Base-by-base conservation (phyloP, 2,888 invertebrate species). In the Orthosia gracilis region DNA sequence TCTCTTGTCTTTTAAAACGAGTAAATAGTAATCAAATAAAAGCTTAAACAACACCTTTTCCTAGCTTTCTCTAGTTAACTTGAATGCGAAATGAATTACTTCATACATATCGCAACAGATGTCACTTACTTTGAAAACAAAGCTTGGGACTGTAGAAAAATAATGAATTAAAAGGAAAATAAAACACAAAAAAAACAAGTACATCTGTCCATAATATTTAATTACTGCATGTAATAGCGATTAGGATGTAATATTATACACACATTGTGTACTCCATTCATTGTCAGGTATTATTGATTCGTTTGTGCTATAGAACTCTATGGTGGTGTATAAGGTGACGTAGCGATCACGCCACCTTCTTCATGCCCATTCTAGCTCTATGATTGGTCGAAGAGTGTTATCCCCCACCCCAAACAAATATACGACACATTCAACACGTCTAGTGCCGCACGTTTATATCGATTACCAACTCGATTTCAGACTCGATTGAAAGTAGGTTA, bases 311-410 rank as follows among this genome's bases (percentile, higher is more conserved):
- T 78, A 78, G 5, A 57, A 78, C 65, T 70, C 65, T 81, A 83
- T 89, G 89, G 82, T 74, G 85, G 85, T 90, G 84, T 90, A 85
- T 89, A 89, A 78, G 79, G 74, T 82, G 95, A 95, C 95, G 95
- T 95, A 92, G 94, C 65, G 94, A 96, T 96, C 96, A 96, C 96
- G 96, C 96, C 96, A 96, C 96, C 93, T 95, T 94, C 84, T 93
- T 91, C 90, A 92, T 92, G 89, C 89, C 88, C 84, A 84, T 91
- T 91, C 77, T 89, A 84, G 90, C 62, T 57, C 77, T 91, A 88
- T 91, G 89, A 96, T 96, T 96, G 96, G 96, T 86, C 71, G 84
- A 91, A 84, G 78, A 54, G 52, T 26, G 55, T 68, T 78, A 76
- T 87, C 90, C 92, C 92, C 92, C 89, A 91, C 92, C 92, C 89